Conservation (phyloP, 1,140 invertebrate species). For the Aphis gossypii region DNA sequence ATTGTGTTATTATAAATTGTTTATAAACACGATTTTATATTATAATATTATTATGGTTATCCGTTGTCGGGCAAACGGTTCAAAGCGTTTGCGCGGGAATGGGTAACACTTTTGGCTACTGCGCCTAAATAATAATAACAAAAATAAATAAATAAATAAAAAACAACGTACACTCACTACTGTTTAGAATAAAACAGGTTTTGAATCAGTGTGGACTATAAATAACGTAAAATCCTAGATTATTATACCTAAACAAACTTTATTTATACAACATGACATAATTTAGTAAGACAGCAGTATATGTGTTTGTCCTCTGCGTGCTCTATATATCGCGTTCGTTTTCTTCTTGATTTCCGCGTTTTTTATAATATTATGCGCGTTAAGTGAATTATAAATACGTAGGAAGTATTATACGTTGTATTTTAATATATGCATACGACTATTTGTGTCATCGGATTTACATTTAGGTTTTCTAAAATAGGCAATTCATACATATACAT, state of each 20-base stretch:
- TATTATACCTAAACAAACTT: not conserved
- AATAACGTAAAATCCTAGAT: not conserved
- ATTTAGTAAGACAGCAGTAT: not conserved
- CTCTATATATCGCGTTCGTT: not conserved
- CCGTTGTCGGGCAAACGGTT: not conserved
- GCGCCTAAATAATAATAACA: not conserved
- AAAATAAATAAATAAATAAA: not conserved
- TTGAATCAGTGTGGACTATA: not conserved
- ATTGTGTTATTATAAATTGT: not conserved
- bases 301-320: not conserved
- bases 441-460: slow-evolving; percentile 15
- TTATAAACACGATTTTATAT: not conserved
- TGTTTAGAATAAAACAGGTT: not conserved
- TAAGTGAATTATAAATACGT: slow-evolving; percentile 3
- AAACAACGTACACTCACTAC: not conserved
- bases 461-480: not conserved
- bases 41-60: not conserved
- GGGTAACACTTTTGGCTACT: not conserved
- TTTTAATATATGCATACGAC: too few species aligned
- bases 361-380: not conserved
- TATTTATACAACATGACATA: not conserved
- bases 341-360: not conserved
- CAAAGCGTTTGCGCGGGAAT: not conserved
- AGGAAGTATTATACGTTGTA: not conserved
- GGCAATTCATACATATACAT: not conserved